phyloP scores from a whole-genome alignment of 1,140 invertebrate species.

The Drosophila kepulauana region DNA sequence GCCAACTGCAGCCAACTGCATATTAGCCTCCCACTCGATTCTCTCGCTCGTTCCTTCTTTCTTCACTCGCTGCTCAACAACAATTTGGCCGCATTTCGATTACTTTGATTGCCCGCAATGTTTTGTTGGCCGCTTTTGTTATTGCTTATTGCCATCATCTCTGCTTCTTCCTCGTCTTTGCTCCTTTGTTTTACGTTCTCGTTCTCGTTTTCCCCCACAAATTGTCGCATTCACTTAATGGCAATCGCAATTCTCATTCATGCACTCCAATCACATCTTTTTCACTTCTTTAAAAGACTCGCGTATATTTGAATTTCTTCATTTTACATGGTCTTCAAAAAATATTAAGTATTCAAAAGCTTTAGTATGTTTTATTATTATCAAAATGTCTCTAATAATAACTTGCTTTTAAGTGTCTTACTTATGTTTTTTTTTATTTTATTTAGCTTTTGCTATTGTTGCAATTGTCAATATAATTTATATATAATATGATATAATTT shows the following conservation, averaged over 20 bases:
- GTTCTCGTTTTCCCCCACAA: conserved; percentile 10
- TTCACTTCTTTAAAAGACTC: no score
- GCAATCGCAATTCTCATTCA: conserved; percentile 6
- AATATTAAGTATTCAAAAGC: no score
- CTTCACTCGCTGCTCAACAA: no score
- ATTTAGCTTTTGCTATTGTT: no score
- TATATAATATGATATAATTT: no score
- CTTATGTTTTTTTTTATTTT: no score
- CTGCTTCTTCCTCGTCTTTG: conserved; percentile 9
- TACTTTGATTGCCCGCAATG: conserved; percentile 37
- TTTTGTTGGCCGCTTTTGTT: conserved; percentile 54
- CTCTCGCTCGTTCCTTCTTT: background rate
- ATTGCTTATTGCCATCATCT: conserved; percentile 60
- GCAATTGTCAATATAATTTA: no score
- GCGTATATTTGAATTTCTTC: no score
- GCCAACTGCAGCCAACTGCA: conserved; percentile 24
- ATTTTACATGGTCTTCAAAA: no score
- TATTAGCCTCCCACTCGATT: conserved; percentile 26
- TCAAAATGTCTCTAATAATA: no score
- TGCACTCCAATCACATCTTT: background rate
- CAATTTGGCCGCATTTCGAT: conserved; percentile 59
- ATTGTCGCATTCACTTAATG: conserved; percentile 52
- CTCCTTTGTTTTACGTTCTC: conserved; percentile 1
- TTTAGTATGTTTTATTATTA: no score
- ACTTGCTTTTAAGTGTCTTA: no score